phyloP scores from a whole-genome alignment of 1,140 invertebrate genomes.

The Zaprionus ghesquierei region DNA sequence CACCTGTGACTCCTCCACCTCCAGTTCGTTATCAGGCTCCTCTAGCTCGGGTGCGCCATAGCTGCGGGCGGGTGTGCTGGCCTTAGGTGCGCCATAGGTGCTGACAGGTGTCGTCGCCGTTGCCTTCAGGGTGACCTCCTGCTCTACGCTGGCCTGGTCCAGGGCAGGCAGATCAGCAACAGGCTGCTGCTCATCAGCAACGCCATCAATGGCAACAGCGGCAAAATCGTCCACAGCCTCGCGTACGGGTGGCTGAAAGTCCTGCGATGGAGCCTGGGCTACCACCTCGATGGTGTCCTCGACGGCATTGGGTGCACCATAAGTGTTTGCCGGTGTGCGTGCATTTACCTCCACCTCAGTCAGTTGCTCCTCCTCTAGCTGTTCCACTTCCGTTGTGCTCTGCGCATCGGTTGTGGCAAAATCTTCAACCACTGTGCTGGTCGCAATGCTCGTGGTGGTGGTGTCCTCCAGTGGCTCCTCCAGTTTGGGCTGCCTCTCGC shows the following conservation, averaged over 20 bases:
- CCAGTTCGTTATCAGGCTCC: constrained; percentile 61
- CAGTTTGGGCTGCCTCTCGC: constrained; percentile 50
- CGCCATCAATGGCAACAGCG: constrained; percentile 45
- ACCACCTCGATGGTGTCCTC: constrained; percentile 64
- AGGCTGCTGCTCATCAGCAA: constrained; percentile 66
- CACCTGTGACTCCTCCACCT: constrained; percentile 65
- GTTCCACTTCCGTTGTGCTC: constrained; percentile 20
- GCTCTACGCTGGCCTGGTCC: constrained; percentile 32
- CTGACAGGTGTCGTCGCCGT: constrained; percentile 36
- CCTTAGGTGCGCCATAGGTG: constrained; percentile 56
- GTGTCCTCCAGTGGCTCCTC: constrained; percentile 41
- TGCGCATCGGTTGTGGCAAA: constrained; percentile 41
- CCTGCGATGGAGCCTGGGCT: constrained; percentile 53
- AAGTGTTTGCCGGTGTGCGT: constrained; percentile 64
- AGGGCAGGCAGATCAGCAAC: constrained; percentile 78
- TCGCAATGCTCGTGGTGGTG: constrained; percentile 21
- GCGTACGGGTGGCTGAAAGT: constrained; percentile 75
- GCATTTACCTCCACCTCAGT: constrained; percentile 45
- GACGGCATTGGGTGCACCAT: constrained; percentile 45
- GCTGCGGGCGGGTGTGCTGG: constrained; percentile 29
- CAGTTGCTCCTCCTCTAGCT: constrained; percentile 19
- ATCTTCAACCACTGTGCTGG: constrained; percentile 39
- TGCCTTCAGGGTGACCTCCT: constrained; percentile 29
- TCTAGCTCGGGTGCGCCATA: constrained; percentile 59
- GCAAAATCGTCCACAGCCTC: constrained; percentile 73